phyloP scores from a whole-genome alignment of 2,888 invertebrate species.

The Ferdinandea cuprea region DNA sequence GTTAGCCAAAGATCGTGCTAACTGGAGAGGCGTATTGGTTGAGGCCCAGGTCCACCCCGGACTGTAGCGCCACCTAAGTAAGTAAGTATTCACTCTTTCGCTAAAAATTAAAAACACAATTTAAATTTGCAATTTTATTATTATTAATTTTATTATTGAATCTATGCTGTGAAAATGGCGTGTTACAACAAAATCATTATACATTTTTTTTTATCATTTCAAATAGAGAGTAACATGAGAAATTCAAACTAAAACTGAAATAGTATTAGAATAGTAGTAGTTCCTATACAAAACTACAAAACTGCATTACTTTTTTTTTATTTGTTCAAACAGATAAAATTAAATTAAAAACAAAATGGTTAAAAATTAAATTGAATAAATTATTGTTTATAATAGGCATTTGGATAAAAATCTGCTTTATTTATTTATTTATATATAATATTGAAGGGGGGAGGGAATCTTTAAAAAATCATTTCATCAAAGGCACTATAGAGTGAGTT shows the following conservation, averaged over 20 bases:
- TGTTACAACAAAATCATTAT: slow-evolving; percentile 70
- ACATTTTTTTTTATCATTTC: slow-evolving; percentile 35
- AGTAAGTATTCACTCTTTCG: too few relatives aligned
- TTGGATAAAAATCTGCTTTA: slow-evolving; percentile 2
- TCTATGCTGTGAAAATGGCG: slow-evolving; percentile 71
- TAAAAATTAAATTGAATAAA: slow-evolving; percentile 28
- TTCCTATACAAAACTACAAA: slow-evolving; percentile 17
- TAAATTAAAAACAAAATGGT: slow-evolving; percentile 19
- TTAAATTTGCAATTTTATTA: slow-evolving; percentile 56
- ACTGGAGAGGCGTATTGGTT: too few relatives aligned
- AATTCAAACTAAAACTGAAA: slow-evolving; percentile 58
- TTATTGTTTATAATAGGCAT: neutral
- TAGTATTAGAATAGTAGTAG: slow-evolving; percentile 35
- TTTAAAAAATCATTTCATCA: slow-evolving; percentile 67
- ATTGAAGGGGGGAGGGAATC: too few relatives aligned
- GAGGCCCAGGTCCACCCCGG: too few relatives aligned
- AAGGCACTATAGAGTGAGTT: slow-evolving; percentile 67
- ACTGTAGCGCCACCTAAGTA: too few relatives aligned
- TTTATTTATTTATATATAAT: slow-evolving; percentile 8
- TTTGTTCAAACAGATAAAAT: neutral
- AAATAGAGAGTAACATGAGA: slow-evolving; percentile 57
- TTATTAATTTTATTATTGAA: slow-evolving; percentile 66
- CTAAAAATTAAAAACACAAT: neutral
- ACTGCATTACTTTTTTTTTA: slow-evolving; percentile 12
- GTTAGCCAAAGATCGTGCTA: too few relatives aligned